These are phyloP conservation scores for Sepioteuthis lessoniana DNA, from an alignment of 2,888 invertebrate genomes.

Conservation along the genomic window DNA sequence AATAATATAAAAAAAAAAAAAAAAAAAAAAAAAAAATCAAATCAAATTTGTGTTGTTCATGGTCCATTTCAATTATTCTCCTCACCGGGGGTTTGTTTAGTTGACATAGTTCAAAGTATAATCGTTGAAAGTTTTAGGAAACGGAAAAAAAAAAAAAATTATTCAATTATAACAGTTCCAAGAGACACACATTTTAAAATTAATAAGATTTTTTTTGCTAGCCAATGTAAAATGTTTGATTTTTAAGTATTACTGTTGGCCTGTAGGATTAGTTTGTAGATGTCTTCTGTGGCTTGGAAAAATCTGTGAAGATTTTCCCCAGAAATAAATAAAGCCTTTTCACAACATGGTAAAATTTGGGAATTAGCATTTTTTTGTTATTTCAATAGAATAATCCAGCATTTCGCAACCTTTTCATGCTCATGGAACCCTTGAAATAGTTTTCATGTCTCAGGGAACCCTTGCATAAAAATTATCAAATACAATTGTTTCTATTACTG, in stretches of 20 bases:
- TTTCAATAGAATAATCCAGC: too few species aligned
- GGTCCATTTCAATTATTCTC: neutral
- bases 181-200: neutral
- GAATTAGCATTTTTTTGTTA: too few species aligned
- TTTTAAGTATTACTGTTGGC: neutral
- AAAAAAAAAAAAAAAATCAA: too few species aligned
- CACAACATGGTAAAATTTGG: too few species aligned
- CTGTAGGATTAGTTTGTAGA: neutral
- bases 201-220: neutral
- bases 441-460: too few species aligned
- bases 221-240: neutral
- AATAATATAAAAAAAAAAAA: too few species aligned
- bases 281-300: neutral
- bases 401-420: too few species aligned
- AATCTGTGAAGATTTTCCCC: too few species aligned
- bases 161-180: neutral
- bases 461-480: too few species aligned
- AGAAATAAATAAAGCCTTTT: too few species aligned
- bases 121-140: conserved; percentile 33
- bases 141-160: neutral
- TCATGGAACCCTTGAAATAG: too few species aligned
- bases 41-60: neutral
- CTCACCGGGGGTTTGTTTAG: neutral
- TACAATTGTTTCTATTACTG: too few species aligned
- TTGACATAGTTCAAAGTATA: neutral